Base-by-base conservation (phyloP, 2,888 invertebrate genomes). In the Monoplex corrugatus region DNA sequence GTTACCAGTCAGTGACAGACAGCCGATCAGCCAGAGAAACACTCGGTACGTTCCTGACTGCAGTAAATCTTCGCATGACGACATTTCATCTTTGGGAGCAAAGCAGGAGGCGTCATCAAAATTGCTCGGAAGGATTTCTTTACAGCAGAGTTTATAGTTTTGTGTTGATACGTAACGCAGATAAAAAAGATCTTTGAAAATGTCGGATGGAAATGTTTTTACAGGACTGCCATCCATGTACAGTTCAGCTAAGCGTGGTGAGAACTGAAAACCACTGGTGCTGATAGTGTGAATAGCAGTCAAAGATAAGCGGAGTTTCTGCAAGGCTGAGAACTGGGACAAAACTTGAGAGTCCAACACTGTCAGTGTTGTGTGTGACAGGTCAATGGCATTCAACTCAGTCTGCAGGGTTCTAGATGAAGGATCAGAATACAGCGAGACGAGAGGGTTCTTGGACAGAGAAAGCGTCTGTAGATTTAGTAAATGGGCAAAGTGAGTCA, bases 121-220 rank as follows among this genome's bases (percentile, higher is more conserved):
- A 23, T 40, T n/a, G 43, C 43, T 5, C 3, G 78, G 78, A 23
- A 80, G 43, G 40, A 80, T 43, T 28, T 80, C 43, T 28, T 1
- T 40, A 32, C 78, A 80, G 78, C 78, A 80, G 1, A 80, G 78
- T 23, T 80, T 80, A 80, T 80, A 43, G 28, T 80, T 80, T 80
- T 80, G 40, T 28, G 78, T 80, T 28, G 28, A 16, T 8, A 80
- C 28, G 43, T 43, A 2, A 6, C 28, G 2, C 0, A 80, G 78
- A 23, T 40, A 8, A 23, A 8, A 43, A 43, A 43, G 40, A 23
- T 23, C 43, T 80, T 40, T 80, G 28, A 80, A 80, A 23, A 80
- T 80, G 32, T 80, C 28, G 28, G 43, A 32, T 80, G 78, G 43
- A 80, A 80, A 80, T 10, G 3, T 19, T 80, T 43, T 40, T 23